phyloP scores from a whole-genome alignment of 2,113 vertebrate genomes.

The Gulo gulo region DNA sequence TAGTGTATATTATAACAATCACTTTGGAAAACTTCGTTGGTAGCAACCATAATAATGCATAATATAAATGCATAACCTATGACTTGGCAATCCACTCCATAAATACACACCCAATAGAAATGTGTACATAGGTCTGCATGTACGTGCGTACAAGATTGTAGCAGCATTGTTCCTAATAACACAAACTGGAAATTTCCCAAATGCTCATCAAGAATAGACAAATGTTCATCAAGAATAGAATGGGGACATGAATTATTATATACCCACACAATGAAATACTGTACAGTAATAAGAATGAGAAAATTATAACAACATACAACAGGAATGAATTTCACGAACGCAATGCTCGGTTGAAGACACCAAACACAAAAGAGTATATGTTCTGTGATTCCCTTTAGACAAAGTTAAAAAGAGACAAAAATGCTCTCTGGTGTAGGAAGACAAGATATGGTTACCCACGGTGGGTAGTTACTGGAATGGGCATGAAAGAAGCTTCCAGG shows the following conservation, averaged over 20 bases:
- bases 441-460: neutral
- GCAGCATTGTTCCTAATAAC: neutral
- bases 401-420: neutral
- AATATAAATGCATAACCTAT: neutral
- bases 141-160: neutral
- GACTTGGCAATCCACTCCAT: neutral
- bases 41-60: too few relatives aligned
- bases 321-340: neutral
- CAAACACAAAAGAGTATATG: neutral
- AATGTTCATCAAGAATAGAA: neutral
- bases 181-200: neutral
- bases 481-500: neutral
- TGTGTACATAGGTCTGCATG: neutral
- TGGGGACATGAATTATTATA: neutral
- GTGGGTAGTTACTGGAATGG: fast-evolving
- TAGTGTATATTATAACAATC: neutral
- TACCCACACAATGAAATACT: neutral
- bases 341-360: neutral
- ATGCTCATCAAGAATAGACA: neutral
- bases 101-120: neutral
- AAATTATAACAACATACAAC: neutral
- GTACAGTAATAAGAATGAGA: neutral
- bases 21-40: neutral
- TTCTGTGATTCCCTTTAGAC: neutral
- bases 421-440: neutral